Base-by-base conservation (phyloP, 2,888 invertebrate genomes). In the Watsonalla cultraria region DNA sequence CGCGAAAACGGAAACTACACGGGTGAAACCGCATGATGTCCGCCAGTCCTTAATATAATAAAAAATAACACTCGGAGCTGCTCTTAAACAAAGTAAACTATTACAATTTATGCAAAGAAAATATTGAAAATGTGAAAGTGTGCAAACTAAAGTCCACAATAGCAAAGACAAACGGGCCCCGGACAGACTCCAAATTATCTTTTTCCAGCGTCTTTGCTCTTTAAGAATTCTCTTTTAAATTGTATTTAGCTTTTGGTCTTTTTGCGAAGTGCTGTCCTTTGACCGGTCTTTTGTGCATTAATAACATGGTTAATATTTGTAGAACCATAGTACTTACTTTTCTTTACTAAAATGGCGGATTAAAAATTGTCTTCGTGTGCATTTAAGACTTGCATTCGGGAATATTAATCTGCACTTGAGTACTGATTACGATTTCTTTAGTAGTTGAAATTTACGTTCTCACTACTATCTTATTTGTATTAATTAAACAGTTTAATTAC, bases 161-260 rank as follows among this genome's bases (percentile, higher is more conserved):
- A 82, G 84, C 84, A 86, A 90, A 89, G 86, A 87, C 87, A 89
- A 90, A 88, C 86, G 74, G 71, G 67, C 65, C 68, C 61, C 65
- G 56, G 66, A 66, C 42, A 51, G 51, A 45, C 45, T 70, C 76
- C 84, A 82, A 86, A 89, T 90, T 89, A 87, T 87, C 84, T 89
- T 88, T 89, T 87, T 84, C 61, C 69, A 77, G 72, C 83, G 80
- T 88, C 87, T 85, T 85, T 78, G 78, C 82, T 88, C 80, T 85
- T 86, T 86, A 86, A 87, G 86, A 88, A 90, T 89, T 88, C 89
- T 80, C 83, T 87, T 87, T 87, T 84, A 89, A 89, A 88, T 88
- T 90, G 86, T 87, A 75, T 88, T 86, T 86, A 60, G 79, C 81
- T 85, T 86, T 82, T 80, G 73, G 81, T 81, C 83, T 80, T 85